Conservation (phyloP, 2,888 invertebrate species). For the Chrysomela aeneicollis region DNA sequence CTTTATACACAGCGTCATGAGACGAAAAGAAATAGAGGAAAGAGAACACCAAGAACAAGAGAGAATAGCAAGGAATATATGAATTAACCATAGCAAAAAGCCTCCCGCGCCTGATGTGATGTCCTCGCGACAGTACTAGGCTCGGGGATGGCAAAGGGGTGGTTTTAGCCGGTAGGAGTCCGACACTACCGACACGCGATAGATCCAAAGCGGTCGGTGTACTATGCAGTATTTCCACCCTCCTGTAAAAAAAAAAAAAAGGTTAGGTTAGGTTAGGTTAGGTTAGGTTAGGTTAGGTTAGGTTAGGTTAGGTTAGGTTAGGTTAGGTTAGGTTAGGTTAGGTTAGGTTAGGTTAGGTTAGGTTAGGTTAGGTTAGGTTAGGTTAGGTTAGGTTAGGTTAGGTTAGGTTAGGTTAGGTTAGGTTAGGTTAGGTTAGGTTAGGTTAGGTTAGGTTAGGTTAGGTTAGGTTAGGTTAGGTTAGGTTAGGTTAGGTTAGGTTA, state of each 20-base stretch:
- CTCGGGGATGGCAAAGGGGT: background rate
- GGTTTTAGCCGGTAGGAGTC: slow-evolving; percentile 17
- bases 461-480: too few relatives aligned
- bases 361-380: background rate
- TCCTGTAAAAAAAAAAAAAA: background rate
- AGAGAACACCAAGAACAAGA: background rate
- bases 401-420: too few relatives aligned
- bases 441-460: too few relatives aligned
- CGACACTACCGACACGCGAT: slow-evolving; percentile 14
- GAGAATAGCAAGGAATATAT: background rate
- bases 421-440: too few relatives aligned
- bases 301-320: slow-evolving; percentile 16
- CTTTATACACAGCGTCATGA: background rate
- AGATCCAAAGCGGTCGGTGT: background rate
- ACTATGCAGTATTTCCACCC: slow-evolving; percentile 14
- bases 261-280: slow-evolving; percentile 1
- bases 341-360: too few relatives aligned
- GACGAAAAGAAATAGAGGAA: background rate
- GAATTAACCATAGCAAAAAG: background rate
- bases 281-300: slow-evolving; percentile 16
- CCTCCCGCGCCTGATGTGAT: background rate
- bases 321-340: background rate
- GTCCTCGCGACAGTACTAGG: background rate
- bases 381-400: too few relatives aligned
- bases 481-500: too few relatives aligned